phyloP scores from a whole-genome alignment of 2,888 invertebrate species.

The Zygothrica quintamaculata region DNA sequence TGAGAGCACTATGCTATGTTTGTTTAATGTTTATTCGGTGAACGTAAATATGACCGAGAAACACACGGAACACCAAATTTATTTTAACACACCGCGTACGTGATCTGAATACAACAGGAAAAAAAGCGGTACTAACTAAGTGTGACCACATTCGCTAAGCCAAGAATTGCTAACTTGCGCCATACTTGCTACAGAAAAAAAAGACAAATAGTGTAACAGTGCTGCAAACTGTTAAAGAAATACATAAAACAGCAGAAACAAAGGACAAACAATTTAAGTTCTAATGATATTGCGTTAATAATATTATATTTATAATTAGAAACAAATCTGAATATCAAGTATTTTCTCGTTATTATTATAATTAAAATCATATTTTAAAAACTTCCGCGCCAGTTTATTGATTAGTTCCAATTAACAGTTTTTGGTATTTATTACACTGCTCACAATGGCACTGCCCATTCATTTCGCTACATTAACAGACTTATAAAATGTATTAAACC shows the following conservation, averaged over 20 bases:
- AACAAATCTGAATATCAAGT: no score
- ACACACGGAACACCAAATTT: slow-evolving; percentile 37
- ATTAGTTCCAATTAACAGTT: no score
- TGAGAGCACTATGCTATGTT: slow-evolving; percentile 31
- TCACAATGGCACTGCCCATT: no score
- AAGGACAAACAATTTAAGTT: not conserved
- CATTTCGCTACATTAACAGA: no score
- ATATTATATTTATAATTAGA: no score
- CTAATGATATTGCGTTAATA: no score
- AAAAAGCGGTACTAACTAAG: slow-evolving; percentile 54
- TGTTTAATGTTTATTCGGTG: slow-evolving; percentile 33
- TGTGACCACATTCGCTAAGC: slow-evolving; percentile 27
- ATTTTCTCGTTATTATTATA: no score
- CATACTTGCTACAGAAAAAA: not conserved
- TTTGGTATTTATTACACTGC: no score
- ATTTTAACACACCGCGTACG: slow-evolving; percentile 46
- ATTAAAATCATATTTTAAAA: no score
- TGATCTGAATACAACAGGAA: slow-evolving; percentile 40
- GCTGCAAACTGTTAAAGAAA: slow-evolving; percentile 21
- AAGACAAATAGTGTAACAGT: slow-evolving; percentile 12
- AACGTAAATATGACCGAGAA: slow-evolving; percentile 55
- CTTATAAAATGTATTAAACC: not conserved
- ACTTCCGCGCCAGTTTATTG: no score
- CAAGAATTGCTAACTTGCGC: slow-evolving; percentile 3
- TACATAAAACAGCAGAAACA: no score